A percentile compares a stretch with the other conserved stretches of the same genome.
Evolutionary conservation across 1,140 invertebrate genomes (phyloP).

Genomic region (Anastrepha obliqua): DNA sequence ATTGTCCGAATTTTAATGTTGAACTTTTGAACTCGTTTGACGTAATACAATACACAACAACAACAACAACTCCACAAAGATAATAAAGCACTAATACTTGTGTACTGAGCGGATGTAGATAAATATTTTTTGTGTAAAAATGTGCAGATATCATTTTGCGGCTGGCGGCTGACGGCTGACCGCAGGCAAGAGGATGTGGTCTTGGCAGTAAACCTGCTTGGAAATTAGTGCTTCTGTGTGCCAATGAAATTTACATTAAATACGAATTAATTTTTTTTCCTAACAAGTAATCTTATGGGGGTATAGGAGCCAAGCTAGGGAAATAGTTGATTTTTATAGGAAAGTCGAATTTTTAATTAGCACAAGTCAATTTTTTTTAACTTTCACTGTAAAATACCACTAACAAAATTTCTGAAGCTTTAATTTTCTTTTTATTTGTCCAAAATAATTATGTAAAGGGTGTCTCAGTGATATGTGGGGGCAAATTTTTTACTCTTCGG

Average conservation of each 20-base stretch:
- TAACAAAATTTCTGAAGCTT: no score
- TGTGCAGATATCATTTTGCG: neutral
- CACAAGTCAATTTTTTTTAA: no score
- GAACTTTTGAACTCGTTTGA: constrained; percentile 22
- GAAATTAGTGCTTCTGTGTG: neutral
- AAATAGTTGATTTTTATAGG: neutral
- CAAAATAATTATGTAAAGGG: no score
- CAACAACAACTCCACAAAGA: neutral
- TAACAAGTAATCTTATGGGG: no score
- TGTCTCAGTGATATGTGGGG: no score
- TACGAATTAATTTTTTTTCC: neutral
- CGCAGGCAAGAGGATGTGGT: neutral
- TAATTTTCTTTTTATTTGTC: no score
- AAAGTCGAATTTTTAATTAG: no score
- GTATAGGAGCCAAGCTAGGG: neutral
- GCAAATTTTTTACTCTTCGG: no score
- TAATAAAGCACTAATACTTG: neutral
- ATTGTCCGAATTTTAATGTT: constrained; percentile 14
- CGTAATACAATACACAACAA: neutral
- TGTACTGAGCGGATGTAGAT: neutral
- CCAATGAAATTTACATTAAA: neutral
- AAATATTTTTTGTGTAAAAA: neutral
- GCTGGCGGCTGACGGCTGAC: neutral
- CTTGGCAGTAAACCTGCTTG: neutral
- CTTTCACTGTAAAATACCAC: no score